Evolutionary conservation across 1,140 invertebrate genomes (phyloP), one percentile per base, ranked within the genome.

Genomic region (Aphelenchoides fujianensis): DNA sequence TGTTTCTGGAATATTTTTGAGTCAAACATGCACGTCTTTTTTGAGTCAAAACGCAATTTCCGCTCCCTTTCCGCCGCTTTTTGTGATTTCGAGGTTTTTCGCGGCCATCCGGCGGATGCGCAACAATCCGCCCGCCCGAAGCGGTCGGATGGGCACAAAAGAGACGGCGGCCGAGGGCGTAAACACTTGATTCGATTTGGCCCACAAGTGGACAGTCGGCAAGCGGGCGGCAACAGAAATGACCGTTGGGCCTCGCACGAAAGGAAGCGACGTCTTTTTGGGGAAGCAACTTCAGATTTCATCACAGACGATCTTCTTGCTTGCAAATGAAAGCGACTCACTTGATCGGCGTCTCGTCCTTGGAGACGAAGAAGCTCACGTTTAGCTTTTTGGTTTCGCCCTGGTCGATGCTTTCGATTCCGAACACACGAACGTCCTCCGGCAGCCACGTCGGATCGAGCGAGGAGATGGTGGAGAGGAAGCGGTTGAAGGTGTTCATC

Each of bases 401-500:
- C 87, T 90, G 83, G 23, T 69, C 30, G 36, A 30, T 5, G 85
- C 90, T 89, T 87, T 94, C 92, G 34, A 97, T 89, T 84, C 92
- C 94, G 79, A 97, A 96, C 2, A 97, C 87, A 74, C 92, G 93
- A 57, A 98, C 92, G 83, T 96, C 92, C 75, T 95, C 76, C 30
- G 92, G 78, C 91, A 91, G 0, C 92, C 92, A 72, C 91, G 93
- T 0, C 92, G 92, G 57, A 97, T 73, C 90, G 72, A 97, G 92
- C 0, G 92, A 91, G 0, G 94, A 91, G 23, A 98, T 83, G 0
- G 92, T 93, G 79, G 95, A 93, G 0, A 94, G 84, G 82, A 98
- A 97, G 84, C 92, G 93, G 23, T 90, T 89, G 2, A 94, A 88
- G 1, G 97, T 85, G 34, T 48, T 53, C 0, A 92, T 92, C 30